Conservation (phyloP, 2,888 invertebrate species). For the Pteria penguin region DNA sequence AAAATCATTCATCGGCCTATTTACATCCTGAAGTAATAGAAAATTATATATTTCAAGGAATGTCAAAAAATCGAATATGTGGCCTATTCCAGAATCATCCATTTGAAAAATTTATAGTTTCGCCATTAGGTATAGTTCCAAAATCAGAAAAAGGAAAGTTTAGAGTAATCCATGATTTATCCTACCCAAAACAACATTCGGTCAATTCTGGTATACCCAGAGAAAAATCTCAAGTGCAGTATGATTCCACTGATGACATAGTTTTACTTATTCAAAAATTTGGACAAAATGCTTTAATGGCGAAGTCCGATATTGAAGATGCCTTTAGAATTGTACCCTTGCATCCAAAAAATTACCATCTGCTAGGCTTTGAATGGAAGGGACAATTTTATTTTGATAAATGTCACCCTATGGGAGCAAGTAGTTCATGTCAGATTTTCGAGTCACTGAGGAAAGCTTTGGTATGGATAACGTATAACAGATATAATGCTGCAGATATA, state of each 20-base stretch:
- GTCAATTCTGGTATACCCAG: neutral
- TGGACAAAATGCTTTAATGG: neutral
- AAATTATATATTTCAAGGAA: neutral
- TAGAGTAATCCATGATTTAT: neutral
- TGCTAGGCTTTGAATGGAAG: neutral
- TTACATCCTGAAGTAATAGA: slow-evolving; percentile 6
- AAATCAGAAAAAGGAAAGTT: neutral
- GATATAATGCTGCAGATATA: neutral
- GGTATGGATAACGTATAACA: neutral
- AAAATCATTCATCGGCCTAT: neutral
- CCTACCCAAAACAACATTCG: neutral
- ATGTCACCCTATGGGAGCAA: neutral
- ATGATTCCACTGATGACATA: neutral
- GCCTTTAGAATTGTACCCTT: neutral
- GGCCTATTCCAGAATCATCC: slow-evolving; percentile 12
- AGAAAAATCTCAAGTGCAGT: neutral
- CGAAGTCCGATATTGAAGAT: neutral
- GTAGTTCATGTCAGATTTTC: neutral
- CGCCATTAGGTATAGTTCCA: neutral
- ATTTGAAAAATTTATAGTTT: neutral
- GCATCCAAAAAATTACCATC: neutral
- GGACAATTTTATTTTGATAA: neutral
- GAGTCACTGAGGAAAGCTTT: neutral
- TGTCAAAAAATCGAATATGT: neutral
- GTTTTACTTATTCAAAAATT: neutral